phyloP scores from a whole-genome alignment of 2,797 vertebrate species.

The Lemur catta region DNA sequence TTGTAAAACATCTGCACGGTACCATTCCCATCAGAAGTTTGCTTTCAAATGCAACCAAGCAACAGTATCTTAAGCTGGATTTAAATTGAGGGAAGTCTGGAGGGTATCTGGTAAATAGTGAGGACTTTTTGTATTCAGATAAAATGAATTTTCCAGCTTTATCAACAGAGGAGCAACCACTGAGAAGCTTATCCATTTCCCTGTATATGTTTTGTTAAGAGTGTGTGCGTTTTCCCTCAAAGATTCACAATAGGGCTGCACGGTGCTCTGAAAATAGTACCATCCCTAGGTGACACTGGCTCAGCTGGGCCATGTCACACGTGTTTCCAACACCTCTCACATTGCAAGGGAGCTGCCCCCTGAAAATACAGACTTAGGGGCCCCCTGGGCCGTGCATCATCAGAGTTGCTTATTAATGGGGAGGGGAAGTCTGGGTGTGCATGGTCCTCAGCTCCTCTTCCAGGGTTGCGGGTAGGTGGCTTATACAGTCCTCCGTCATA shows the following conservation, averaged over 20 bases:
- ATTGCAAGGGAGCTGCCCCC: not conserved
- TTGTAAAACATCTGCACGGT: not conserved
- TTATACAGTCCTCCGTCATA: not conserved
- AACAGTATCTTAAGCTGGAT: not conserved
- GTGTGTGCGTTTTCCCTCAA: not conserved
- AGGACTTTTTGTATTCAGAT: not conserved
- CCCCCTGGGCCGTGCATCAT: not conserved
- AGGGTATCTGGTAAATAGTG: not conserved
- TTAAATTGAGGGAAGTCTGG: not conserved
- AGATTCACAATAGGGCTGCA: too few relatives aligned
- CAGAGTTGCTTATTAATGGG: not conserved
- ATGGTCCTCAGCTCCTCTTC: not conserved
- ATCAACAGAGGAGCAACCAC: not conserved
- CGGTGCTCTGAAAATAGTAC: not conserved
- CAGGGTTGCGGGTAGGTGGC: not conserved
- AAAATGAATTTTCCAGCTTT: constrained; percentile 14
- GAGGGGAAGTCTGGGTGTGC: not conserved
- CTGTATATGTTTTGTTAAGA: not conserved
- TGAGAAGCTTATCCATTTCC: not conserved
- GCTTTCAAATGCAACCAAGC: constrained; percentile 49
- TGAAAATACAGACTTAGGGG: not conserved
- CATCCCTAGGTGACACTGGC: not conserved
- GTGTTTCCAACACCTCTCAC: not conserved
- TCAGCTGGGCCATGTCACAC: not conserved
- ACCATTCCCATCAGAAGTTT: not conserved